A percentile compares a stretch with the other conserved stretches of the same genome.
These are phyloP conservation scores for Isotomurus palustris DNA, from an alignment of 2,888 invertebrate genomes.

Conservation along the genomic window DNA sequence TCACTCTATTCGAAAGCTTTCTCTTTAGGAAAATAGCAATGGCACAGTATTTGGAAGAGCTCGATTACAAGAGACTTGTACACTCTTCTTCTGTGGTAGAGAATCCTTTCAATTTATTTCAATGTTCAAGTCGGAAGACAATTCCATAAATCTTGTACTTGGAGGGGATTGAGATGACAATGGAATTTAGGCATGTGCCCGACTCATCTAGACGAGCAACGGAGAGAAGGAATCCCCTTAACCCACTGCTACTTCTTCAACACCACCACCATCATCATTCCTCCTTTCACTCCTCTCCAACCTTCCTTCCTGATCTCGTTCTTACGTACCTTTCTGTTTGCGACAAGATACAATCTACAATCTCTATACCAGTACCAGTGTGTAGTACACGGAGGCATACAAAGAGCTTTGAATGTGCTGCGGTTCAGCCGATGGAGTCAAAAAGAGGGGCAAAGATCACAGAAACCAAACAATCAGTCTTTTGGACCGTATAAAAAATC, in stretches of 20 bases:
- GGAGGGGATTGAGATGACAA: slow-evolving; percentile 44
- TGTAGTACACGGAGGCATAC: too few species aligned
- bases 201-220: slow-evolving; percentile 8
- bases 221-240: slow-evolving; percentile 5
- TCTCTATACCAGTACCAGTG: too few species aligned
- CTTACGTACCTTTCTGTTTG: too few species aligned
- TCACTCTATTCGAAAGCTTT: too few species aligned
- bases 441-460: not conserved
- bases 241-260: too few species aligned
- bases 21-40: not conserved
- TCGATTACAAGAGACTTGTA: not conserved
- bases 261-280: too few species aligned
- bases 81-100: slow-evolving; percentile 15
- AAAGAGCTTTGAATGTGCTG: too few species aligned
- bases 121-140: slow-evolving; percentile 43
- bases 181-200: slow-evolving; percentile 42
- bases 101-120: slow-evolving; percentile 46
- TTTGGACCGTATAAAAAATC: not conserved
- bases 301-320: too few species aligned
- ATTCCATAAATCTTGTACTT: slow-evolving; percentile 46
- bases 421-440: too few species aligned
- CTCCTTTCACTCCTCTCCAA: too few species aligned
- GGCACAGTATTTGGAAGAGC: not conserved
- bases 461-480: slow-evolving; percentile 4
- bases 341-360: too few species aligned